Evolutionary conservation across 2,888 invertebrate species (phyloP).

Genomic region (Meta bourneti): DNA sequence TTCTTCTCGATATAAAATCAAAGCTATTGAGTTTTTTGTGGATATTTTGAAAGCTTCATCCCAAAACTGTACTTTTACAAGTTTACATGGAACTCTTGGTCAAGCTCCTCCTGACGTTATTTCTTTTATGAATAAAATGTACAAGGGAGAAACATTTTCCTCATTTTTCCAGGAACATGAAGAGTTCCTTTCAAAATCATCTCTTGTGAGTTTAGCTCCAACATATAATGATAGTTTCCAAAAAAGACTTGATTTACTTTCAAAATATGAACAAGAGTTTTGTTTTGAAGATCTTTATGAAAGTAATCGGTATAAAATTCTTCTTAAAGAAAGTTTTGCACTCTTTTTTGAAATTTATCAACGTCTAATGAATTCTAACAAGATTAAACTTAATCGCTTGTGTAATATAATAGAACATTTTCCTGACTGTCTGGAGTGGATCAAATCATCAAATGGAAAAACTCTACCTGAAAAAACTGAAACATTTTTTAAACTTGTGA

Average conservation of each 20-base stretch:
- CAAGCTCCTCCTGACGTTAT: slow-evolving; percentile 2
- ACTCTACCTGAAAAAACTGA: slow-evolving; percentile 1
- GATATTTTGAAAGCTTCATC: neutral
- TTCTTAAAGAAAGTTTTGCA: neutral
- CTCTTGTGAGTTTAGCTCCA: slow-evolving; percentile 2
- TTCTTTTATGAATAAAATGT: slow-evolving; percentile 25
- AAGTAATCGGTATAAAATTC: neutral
- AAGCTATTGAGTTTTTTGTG: slow-evolving; percentile 24
- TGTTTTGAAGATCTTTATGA: slow-evolving; percentile 14
- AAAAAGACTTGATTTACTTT: neutral
- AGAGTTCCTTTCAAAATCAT: neutral
- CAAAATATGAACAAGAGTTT: neutral
- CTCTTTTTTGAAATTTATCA: neutral
- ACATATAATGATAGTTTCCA: neutral
- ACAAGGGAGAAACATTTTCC: slow-evolving; percentile 23
- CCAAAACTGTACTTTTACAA: neutral
- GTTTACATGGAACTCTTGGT: slow-evolving; percentile 18
- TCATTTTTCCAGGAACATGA: slow-evolving; percentile 19
- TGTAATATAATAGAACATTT: neutral
- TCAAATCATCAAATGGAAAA: slow-evolving; percentile 3
- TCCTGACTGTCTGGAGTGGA: slow-evolving; percentile 1
- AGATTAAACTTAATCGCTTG: slow-evolving; percentile 5
- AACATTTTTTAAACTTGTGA: neutral
- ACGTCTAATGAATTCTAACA: neutral
- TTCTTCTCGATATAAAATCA: neutral